Conservation (phyloP, 2,797 vertebrate species). For the Microhierax caerulescens region DNA sequence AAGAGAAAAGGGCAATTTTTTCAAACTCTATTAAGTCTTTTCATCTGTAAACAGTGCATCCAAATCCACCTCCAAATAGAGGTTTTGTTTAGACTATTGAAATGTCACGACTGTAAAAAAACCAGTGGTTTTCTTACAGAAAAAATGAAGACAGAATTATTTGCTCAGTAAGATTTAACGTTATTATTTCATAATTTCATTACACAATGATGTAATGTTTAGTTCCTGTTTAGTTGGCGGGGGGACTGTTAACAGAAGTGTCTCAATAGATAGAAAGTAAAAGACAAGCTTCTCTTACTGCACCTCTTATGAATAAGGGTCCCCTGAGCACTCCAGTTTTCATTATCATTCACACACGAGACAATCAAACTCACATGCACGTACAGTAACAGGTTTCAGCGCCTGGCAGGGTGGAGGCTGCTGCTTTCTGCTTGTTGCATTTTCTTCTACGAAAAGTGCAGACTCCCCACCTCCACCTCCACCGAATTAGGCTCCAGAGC, state of each 20-base stretch:
- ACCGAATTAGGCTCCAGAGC: background rate
- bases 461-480: background rate
- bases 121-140: background rate
- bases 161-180: background rate
- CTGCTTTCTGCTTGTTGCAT: background rate
- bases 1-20: conserved; percentile 63
- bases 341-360: conserved; percentile 35
- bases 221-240: background rate
- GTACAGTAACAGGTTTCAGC: background rate
- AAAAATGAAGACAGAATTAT: background rate
- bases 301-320: background rate
- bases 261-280: background rate
- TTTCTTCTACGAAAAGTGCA: background rate
- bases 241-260: background rate
- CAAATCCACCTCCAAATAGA: conserved; percentile 34
- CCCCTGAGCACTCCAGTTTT: conserved; percentile 34
- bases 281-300: background rate
- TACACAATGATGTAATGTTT: background rate
- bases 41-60: conserved; percentile 24
- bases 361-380: conserved; percentile 11
- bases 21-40: conserved; percentile 34
- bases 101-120: background rate
- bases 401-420: background rate
- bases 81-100: conserved; percentile 25
- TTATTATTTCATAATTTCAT: conserved; percentile 49